phyloP scores from a whole-genome alignment of 2,113 vertebrate genomes.

The Carettochelys insculpta region DNA sequence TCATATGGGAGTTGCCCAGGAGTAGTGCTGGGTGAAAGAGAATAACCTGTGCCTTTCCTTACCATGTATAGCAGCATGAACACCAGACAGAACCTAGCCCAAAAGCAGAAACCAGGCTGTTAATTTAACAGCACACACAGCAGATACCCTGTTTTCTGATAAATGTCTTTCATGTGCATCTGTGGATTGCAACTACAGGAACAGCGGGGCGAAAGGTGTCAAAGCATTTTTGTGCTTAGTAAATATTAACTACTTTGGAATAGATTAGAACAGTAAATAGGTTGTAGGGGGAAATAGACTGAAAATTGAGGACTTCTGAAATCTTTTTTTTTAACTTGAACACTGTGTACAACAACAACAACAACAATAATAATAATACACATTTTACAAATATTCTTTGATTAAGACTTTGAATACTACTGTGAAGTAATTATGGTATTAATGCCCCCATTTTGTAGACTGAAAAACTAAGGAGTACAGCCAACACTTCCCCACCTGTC shows the following conservation, averaged over 20 bases:
- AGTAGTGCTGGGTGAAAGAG: rapidly evolving
- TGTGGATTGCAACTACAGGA: rapidly evolving
- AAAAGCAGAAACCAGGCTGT: not conserved
- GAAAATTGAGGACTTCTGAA: not conserved
- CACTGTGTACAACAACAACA: not conserved
- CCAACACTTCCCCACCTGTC: no score
- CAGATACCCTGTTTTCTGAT: rapidly evolving
- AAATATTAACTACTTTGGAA: constrained; percentile 55
- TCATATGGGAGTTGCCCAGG: not conserved
- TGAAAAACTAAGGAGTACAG: not conserved
- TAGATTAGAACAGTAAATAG: not conserved
- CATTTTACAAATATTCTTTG: not conserved
- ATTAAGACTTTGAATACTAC: not conserved
- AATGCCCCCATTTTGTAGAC: not conserved
- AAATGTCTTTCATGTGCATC: not conserved
- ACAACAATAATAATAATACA: not conserved
- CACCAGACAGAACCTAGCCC: not conserved
- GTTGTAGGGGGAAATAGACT: not conserved
- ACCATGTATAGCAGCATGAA: not conserved
- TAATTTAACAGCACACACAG: not conserved
- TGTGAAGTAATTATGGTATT: not conserved
- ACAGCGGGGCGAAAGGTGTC: constrained; percentile 32
- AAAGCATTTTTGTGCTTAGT: constrained; percentile 34
- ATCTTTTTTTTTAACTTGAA: not conserved
- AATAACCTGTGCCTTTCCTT: not conserved